These are phyloP conservation scores for Cydia strobilella DNA, from an alignment of 1,140 invertebrate species.

Conservation along the genomic window DNA sequence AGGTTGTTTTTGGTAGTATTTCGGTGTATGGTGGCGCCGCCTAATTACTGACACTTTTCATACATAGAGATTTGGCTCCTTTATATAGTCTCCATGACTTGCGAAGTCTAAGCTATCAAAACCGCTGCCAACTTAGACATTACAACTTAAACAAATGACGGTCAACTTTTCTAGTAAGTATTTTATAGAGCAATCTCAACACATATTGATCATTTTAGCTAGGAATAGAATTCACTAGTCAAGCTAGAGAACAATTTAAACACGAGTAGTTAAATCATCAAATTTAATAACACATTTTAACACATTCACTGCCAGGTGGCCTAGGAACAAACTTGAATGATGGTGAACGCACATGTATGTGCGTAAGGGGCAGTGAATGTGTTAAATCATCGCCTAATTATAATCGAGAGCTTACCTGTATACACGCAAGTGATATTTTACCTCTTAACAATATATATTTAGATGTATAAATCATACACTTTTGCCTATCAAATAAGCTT, in stretches of 20 bases:
- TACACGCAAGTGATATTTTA: constrained; percentile 29
- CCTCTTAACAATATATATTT: background rate
- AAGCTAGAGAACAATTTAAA: constrained; percentile 26
- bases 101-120: too few relatives aligned
- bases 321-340: too few relatives aligned
- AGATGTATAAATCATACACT: background rate
- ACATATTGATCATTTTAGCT: constrained; percentile 16
- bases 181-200: constrained; percentile 8
- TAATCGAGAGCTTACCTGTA: constrained; percentile 21
- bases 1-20: too few relatives aligned
- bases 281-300: background rate
- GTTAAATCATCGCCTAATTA: constrained; percentile 15
- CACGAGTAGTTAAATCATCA: constrained; percentile 2
- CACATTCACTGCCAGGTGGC: too few relatives aligned
- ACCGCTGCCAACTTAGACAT: too few relatives aligned
- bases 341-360: too few relatives aligned
- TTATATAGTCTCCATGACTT: too few relatives aligned
- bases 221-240: constrained; percentile 25
- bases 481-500: too few relatives aligned
- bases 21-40: too few relatives aligned
- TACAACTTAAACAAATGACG: background rate
- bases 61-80: too few relatives aligned
- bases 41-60: too few relatives aligned
- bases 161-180: background rate
- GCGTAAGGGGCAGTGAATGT: too few relatives aligned